phyloP scores from a whole-genome alignment of 1,140 invertebrate genomes.

The Brachionus rubens region DNA sequence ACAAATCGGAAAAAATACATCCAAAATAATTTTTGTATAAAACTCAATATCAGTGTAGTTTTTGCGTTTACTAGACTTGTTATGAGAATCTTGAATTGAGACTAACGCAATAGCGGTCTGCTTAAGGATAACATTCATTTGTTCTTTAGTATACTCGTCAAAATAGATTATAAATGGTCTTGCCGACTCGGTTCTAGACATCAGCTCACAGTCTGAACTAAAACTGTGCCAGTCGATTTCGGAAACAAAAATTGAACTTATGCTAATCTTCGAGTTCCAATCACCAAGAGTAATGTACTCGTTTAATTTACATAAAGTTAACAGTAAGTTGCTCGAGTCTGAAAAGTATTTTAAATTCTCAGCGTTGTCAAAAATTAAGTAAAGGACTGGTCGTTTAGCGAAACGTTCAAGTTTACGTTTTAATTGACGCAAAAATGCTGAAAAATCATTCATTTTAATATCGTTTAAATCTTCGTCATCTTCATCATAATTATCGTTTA shows the following conservation, averaged over 20 bases:
- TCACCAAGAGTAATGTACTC: slow-evolving; percentile 29
- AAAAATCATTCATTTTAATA: slow-evolving; percentile 17
- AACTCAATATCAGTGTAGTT: slow-evolving; percentile 16
- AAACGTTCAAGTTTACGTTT: not conserved
- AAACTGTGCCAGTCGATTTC: slow-evolving; percentile 46
- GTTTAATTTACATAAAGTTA: slow-evolving; percentile 12
- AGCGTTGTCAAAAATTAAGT: slow-evolving; percentile 42
- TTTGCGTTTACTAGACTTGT: not conserved
- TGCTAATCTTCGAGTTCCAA: not conserved
- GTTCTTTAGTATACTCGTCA: slow-evolving; percentile 25
- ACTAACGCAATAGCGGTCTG: not conserved
- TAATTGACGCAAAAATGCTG: slow-evolving; percentile 20
- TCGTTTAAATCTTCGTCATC: slow-evolving; percentile 1
- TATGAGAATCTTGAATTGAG: not conserved
- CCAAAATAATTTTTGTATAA: slow-evolving; percentile 21
- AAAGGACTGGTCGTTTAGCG: not conserved
- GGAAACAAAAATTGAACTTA: slow-evolving; percentile 14
- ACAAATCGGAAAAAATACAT: slow-evolving; percentile 44
- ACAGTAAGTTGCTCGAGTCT: slow-evolving; percentile 14
- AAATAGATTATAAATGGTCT: slow-evolving; percentile 42
- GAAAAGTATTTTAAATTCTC: slow-evolving; percentile 5
- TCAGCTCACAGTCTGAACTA: slow-evolving; percentile 35
- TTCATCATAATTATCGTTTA: not conserved
- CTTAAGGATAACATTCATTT: slow-evolving; percentile 42
- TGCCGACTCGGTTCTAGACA: slow-evolving; percentile 31